Evolutionary conservation across 1,140 invertebrate species (phyloP), one percentile per base, ranked within the genome.

Genomic region (Phortica variegata): DNA sequence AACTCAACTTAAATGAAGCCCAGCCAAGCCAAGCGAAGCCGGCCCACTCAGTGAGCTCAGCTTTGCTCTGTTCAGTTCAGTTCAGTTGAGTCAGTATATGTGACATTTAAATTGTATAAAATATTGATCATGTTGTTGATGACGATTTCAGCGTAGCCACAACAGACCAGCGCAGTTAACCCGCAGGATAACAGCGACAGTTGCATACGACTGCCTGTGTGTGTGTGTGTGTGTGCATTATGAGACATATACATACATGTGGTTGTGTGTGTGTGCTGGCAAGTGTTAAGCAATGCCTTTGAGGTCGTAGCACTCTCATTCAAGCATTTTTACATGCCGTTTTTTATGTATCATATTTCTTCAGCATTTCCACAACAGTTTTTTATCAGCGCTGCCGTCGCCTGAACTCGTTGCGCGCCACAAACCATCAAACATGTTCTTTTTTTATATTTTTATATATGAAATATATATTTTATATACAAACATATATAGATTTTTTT

Each of bases 81-180:
- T 34, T 8, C 32, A 15, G 8, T 34, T 34, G 6, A 17, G 36
- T 18, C 6, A 29, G 44, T 39, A 18, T 58, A 46, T 59, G 47
- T 55, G 55, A 52, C 56, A 56, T 68, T 60, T 52, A 53, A 60
- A 63, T 60, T 63, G 51, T 52, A 63, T 63, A 47, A 66, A 66
- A 68, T 59, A 66, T 66, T 68, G 63, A 66, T 60, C 65, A 62
- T 49, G 54, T 54, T 52, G 23, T 26, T 26, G 23, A 6, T 59
- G 62, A 51, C 50, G 56, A 59, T 56, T 50, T 58, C 37, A 31
- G 12, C 20, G 12, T 18, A 12, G 2, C 21, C 43, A 34, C 37
- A 38, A 26, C 33, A 41, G 21, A n/a, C n/a, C n/a, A n/a, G n/a
- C n/a, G n/a, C n/a, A n/a, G n/a, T n/a, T n/a, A 34, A 42, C 49